Evolutionary conservation across 92 coral and sea anemone species (phyloP).

Genomic region (Heliopora coerulea): DNA sequence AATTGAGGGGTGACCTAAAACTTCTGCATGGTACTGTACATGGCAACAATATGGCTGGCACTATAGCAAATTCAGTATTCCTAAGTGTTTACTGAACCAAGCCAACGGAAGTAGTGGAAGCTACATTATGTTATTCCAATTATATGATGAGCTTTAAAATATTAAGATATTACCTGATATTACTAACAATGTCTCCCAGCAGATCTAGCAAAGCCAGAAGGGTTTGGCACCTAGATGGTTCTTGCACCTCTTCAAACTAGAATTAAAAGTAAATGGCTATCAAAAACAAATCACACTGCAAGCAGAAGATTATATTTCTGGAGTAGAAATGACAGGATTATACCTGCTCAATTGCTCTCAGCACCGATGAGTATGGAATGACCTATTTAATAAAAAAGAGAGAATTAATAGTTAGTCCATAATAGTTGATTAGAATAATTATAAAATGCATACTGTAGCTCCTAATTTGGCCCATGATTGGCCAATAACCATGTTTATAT

Average conservation of each 20-base stretch:
- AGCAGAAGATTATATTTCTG: not conserved
- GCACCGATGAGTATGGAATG: constrained; percentile 84
- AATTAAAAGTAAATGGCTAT: not conserved
- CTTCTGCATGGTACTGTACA: no score
- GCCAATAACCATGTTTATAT: no score
- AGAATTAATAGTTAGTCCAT: not conserved
- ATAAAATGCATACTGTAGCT: not conserved
- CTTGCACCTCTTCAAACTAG: constrained; percentile 39
- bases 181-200: constrained; percentile 70
- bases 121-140: no score
- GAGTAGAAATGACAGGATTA: not conserved
- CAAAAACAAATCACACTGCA: not conserved
- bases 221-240: constrained; percentile 48
- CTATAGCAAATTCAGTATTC: no score
- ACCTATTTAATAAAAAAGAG: constrained; percentile 41
- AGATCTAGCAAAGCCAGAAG: constrained; percentile 82
- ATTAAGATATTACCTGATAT: constrained; percentile 63
- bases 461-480: no score
- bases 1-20: no score
- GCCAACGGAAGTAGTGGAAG: no score
- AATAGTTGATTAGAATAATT: not conserved
- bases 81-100: no score
- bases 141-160: no score
- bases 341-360: constrained; percentile 94
- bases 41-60: no score